phyloP scores from a whole-genome alignment of 2,113 vertebrate species.

The Hippocampus comes region DNA sequence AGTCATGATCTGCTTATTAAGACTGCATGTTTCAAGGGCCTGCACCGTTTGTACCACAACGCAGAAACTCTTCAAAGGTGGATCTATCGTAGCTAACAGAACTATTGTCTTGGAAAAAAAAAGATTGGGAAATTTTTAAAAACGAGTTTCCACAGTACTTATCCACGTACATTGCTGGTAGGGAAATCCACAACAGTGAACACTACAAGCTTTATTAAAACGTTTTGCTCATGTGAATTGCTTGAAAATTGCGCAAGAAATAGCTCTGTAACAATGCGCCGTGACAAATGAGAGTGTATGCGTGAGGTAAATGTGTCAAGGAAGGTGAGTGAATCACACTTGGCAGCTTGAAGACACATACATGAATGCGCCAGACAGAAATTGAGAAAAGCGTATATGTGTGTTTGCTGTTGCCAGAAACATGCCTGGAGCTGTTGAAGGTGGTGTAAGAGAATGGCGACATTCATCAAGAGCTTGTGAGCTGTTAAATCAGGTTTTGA shows the following conservation, averaged over 20 bases:
- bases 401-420: constrained; percentile 56
- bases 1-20: constrained; percentile 2
- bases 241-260: not conserved
- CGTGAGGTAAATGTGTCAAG: constrained; percentile 10
- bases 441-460: constrained; percentile 54
- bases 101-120: not conserved
- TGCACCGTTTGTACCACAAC: not conserved
- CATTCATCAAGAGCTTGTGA: constrained; percentile 53
- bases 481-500: constrained; percentile 73
- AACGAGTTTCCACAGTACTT: too few relatives aligned
- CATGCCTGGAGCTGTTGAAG: constrained; percentile 60
- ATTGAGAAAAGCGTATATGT: not conserved
- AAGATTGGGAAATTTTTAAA: too few relatives aligned
- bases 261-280: not conserved
- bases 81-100: too few relatives aligned
- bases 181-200: not conserved
- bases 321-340: constrained; percentile 15
- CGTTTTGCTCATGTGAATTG: not conserved
- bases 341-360: constrained; percentile 24
- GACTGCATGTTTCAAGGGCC: not conserved
- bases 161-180: not conserved
- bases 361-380: not conserved
- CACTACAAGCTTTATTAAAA: not conserved
- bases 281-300: not conserved
- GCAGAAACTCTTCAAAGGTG: not conserved